A percentile compares a stretch with the other conserved stretches of the same genome.
Conservation (phyloP, 2,113 vertebrate species). For the Pardalotus punctatus region DNA sequence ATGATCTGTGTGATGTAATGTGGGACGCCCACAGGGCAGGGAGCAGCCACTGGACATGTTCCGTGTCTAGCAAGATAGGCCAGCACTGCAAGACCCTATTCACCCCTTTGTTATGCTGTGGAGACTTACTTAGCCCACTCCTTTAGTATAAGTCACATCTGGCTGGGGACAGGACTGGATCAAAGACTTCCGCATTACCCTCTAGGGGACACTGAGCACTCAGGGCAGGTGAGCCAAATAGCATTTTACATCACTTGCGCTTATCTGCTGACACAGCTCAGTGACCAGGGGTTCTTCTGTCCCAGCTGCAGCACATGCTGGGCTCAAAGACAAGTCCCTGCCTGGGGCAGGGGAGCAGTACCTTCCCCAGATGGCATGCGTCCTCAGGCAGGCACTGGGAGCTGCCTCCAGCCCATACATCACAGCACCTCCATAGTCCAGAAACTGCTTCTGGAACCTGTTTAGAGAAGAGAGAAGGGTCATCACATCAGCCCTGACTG, state of each 20-base stretch:
- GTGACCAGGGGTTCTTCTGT: neutral
- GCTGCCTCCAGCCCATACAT: constrained; percentile 85
- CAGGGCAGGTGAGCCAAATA: neutral
- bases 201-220: neutral
- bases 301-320: neutral
- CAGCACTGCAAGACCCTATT: neutral
- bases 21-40: neutral
- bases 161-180: neutral
- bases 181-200: neutral
- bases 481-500: neutral
- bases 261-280: neutral
- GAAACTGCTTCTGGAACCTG: constrained; percentile 84
- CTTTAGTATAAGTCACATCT: neutral
- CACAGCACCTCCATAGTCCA: constrained; percentile 88
- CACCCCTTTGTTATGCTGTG: neutral
- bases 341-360: constrained; percentile 39
- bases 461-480: neutral
- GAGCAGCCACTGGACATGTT: neutral
- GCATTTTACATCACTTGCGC: neutral
- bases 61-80: neutral
- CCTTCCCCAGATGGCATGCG: constrained; percentile 88
- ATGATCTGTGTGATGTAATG: neutral
- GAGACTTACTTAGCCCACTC: neutral
- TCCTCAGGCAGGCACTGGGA: constrained; percentile 79
- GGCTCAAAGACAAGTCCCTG: neutral